Evolutionary conservation across 2,797 vertebrate species (phyloP), one percentile per base, ranked within the genome.

Genomic region (Rhinophrynus dorsalis): DNA sequence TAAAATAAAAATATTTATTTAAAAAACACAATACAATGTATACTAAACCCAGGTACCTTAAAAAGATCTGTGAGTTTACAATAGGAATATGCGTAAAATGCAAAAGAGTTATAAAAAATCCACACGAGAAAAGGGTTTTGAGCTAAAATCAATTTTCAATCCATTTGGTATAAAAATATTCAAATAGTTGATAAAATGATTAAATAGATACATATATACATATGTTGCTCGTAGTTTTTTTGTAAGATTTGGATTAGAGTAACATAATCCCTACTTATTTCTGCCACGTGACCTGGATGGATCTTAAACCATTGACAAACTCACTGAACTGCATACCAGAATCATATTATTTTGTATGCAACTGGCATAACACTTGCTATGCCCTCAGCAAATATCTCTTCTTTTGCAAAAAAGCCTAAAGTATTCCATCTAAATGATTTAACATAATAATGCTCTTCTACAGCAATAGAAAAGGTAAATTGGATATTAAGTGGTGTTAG

Each of bases 241-340:
- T n/a, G n/a, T n/a, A n/a, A n/a, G n/a, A 33, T 77, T 63, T 58
- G 33, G 33, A 54, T 75, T 74, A 75, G 75, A 75, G 56, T 73
- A 69, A 67, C 0, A 1, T 52, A 62, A 75, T 55, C 15, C 32
- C 62, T 45, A 59, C n/a, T 40, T n/a, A 62, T 54, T 20, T 75
- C 1, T 35, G 8, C 10, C 12, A 1, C 64, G 75, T 47, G 27
- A 75, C 52, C 55, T 18, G 6, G 44, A 8, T 48, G 29, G 37
- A 63, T 71, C 67, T 56, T 63, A 29, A 70, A 9, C 6, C 13
- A 29, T 54, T 3, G 13, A 52, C 74, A 6, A 29, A 6, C 9
- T 73, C 7, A 5, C 9, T 51, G 51, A 70, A 61, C 24, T 12
- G 3, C 11, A 20, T 75, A 79, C 74, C 2, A 7, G 72, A 78